Evolutionary conservation across 2,113 vertebrate genomes (phyloP).

Genomic region (Dipodomys spectabilis): DNA sequence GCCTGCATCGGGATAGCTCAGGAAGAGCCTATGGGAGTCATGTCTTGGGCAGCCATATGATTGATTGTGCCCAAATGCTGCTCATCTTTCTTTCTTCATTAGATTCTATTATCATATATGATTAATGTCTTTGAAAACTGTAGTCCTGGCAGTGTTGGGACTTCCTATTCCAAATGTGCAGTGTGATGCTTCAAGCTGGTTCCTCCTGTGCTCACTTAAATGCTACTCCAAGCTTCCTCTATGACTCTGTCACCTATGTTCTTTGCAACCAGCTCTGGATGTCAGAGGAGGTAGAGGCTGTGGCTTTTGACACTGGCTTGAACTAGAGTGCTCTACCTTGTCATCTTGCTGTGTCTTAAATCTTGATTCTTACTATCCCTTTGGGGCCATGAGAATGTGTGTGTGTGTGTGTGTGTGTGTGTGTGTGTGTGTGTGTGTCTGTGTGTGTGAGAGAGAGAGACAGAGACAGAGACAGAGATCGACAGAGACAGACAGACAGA

Average conservation of each 20-base stretch:
- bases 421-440: not conserved
- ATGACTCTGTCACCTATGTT: conserved; percentile 15
- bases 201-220: not conserved
- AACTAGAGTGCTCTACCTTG: not conserved
- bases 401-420: not conserved
- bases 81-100: conserved; percentile 34
- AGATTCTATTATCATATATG: conserved; percentile 13
- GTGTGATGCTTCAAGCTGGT: not conserved
- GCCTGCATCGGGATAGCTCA: not conserved
- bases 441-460: not conserved
- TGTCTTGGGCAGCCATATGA: conserved; percentile 5
- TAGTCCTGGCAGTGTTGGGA: not conserved
- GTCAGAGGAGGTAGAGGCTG: not conserved
- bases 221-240: not conserved
- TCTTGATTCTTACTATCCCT: conserved; percentile 7
- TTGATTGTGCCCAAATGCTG: conserved; percentile 33
- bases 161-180: not conserved
- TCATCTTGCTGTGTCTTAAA: not conserved
- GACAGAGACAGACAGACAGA: not conserved
- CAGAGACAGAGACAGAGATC: too few relatives aligned
- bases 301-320: not conserved
- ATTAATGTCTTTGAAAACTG: conserved; percentile 46
- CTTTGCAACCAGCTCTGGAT: not conserved
- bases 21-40: conserved; percentile 5
- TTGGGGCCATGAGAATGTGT: not conserved